phyloP scores from a whole-genome alignment of 2,888 invertebrate genomes.

The Zaprionus bogoriensis region DNA sequence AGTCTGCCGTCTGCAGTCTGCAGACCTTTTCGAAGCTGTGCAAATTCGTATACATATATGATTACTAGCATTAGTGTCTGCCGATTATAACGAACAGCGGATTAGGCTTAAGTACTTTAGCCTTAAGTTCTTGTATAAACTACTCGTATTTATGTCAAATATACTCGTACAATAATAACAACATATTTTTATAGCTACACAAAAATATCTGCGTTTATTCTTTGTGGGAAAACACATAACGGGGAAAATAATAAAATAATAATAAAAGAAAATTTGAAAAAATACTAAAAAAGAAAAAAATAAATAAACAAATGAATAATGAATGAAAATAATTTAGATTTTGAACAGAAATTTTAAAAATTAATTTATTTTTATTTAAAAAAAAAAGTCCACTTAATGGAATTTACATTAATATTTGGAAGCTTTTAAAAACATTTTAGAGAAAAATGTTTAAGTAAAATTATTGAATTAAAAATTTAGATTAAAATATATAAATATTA shows the following conservation, averaged over 20 bases:
- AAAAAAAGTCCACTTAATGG: too few relatives aligned
- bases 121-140: conserved; percentile 48
- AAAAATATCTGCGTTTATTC: not conserved
- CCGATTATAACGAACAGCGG: conserved; percentile 39
- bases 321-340: too few relatives aligned
- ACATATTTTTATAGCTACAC: not conserved
- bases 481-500: too few relatives aligned
- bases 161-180: conserved; percentile 23
- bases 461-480: too few relatives aligned
- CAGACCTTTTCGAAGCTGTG: conserved; percentile 48
- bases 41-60: conserved; percentile 33
- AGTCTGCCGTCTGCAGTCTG: conserved; percentile 17
- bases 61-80: conserved; percentile 29
- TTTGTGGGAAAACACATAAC: conserved; percentile 3
- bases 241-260: not conserved
- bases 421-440: too few relatives aligned
- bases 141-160: conserved; percentile 58
- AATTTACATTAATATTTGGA: too few relatives aligned
- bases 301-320: too few relatives aligned
- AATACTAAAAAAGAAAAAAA: not conserved
- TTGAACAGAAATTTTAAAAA: too few relatives aligned
- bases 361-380: too few relatives aligned
- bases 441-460: too few relatives aligned
- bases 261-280: not conserved
- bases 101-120: conserved; percentile 38